Evolutionary conservation across 2,888 invertebrate genomes (phyloP).

Genomic region (Isoperla grammatica): DNA sequence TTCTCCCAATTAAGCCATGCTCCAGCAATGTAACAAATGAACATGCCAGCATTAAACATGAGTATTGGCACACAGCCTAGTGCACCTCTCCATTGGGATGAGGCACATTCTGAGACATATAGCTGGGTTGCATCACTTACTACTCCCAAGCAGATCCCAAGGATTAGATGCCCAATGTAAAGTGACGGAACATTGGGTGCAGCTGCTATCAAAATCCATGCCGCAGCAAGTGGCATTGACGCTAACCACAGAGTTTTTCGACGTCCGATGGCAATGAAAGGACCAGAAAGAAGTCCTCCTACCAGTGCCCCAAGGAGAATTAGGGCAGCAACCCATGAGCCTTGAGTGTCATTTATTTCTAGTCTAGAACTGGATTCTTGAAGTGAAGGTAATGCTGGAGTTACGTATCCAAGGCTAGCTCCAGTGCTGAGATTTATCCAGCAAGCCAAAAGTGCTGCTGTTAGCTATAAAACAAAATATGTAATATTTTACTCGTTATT

Average conservation of each 20-base stretch:
- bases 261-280: constrained; percentile 28
- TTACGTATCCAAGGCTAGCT: constrained; percentile 29
- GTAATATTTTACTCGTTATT: too few relatives aligned
- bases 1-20: constrained; percentile 28
- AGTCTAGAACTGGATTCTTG: constrained; percentile 18
- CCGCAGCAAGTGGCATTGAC: constrained; percentile 21
- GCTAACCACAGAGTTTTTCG: constrained; percentile 26
- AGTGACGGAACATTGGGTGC: constrained; percentile 25
- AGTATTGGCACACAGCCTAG: constrained; percentile 29
- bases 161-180: constrained; percentile 23
- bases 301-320: constrained; percentile 29
- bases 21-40: constrained; percentile 27
- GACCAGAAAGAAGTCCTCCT: constrained; percentile 28
- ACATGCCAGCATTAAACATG: constrained; percentile 31
- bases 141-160: constrained; percentile 28
- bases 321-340: constrained; percentile 30
- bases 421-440: constrained; percentile 30
- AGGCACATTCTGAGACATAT: constrained; percentile 28
- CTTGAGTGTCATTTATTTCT: constrained; percentile 23
- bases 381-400: constrained; percentile 29
- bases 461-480: constrained; percentile 23
- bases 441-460: constrained; percentile 27
- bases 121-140: constrained; percentile 27
- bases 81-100: constrained; percentile 26
- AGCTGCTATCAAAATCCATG: constrained; percentile 24